phyloP scores from a whole-genome alignment of 1,140 invertebrate species.

The Pogonognathellus flavescens region DNA sequence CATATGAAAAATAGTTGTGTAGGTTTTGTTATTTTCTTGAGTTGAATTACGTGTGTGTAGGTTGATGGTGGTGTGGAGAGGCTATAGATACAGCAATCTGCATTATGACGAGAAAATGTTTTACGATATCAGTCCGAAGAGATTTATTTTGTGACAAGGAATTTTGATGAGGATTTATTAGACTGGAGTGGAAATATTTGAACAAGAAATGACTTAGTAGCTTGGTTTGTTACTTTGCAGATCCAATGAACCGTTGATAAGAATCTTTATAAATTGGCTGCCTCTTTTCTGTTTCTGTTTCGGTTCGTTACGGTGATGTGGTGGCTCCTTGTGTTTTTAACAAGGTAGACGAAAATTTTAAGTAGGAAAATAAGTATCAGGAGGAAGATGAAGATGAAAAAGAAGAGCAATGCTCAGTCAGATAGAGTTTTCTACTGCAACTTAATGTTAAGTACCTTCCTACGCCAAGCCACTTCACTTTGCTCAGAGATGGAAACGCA shows the following conservation, averaged over 20 bases:
- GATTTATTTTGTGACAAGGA: conserved; percentile 59
- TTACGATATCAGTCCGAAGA: conserved; percentile 38
- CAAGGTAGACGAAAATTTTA: conserved; percentile 9
- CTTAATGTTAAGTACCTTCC: neutral
- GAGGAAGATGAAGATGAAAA: neutral
- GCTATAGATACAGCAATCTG: conserved; percentile 25
- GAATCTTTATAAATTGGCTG: conserved; percentile 52
- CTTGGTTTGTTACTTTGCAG: conserved; percentile 48
- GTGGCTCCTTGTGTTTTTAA: conserved; percentile 33
- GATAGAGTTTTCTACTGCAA: too few species aligned
- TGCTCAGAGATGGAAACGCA: neutral
- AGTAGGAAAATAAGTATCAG: conserved; percentile 5
- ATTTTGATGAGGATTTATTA: conserved; percentile 64
- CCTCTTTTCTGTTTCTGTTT: conserved; percentile 42
- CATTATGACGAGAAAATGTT: conserved; percentile 43
- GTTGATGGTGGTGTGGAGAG: conserved; percentile 12
- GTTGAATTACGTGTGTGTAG: neutral
- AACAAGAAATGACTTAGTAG: conserved; percentile 52
- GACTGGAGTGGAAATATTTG: conserved; percentile 49
- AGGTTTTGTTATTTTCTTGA: neutral
- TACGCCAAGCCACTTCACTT: neutral
- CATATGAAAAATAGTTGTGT: neutral
- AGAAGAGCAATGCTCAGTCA: too few species aligned
- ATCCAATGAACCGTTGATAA: conserved; percentile 52
- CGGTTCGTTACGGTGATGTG: conserved; percentile 23